phyloP scores from a whole-genome alignment of 2,113 vertebrate genomes.

The Galbula dea region DNA sequence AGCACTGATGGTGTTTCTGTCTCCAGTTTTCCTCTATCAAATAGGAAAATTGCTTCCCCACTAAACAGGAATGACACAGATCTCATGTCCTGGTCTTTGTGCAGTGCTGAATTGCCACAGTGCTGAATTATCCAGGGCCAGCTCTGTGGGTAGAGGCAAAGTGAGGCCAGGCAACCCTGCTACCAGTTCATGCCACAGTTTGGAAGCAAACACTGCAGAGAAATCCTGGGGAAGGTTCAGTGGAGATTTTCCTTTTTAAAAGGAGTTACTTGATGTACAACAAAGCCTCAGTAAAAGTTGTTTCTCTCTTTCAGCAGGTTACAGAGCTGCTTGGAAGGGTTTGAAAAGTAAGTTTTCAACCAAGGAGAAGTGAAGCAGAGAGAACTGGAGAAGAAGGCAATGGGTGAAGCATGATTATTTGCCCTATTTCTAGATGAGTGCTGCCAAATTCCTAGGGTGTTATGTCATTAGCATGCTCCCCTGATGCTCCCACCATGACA shows the following conservation, averaged over 20 bases:
- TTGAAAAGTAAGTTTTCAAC: not conserved
- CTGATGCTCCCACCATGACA: not conserved
- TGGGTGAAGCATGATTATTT: conserved; percentile 31
- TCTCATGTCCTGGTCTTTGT: not conserved
- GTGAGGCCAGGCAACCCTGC: not conserved
- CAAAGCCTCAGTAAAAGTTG: not conserved
- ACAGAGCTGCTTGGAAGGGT: not conserved
- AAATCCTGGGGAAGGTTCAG: not conserved
- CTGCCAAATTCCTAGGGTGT: conserved; percentile 55
- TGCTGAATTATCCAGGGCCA: not conserved
- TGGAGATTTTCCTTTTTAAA: not conserved
- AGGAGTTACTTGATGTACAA: not conserved
- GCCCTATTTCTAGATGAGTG: not conserved
- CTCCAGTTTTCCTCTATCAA: not conserved
- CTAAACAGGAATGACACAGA: not conserved
- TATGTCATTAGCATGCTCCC: conserved; percentile 24
- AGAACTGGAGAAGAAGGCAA: not conserved
- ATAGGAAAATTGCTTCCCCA: not conserved
- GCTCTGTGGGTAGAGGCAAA: not conserved
- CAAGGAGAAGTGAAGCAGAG: not conserved
- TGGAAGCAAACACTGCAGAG: not conserved
- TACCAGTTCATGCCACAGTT: not conserved
- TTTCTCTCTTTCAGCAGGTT: not conserved
- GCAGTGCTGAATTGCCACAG: not conserved
- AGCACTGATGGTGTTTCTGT: not conserved